Percentiles rank a stretch among this genome's conserved stretches.
Conservation (phyloP, 1,140 invertebrate genomes). For the Drosophila melanica region DNA sequence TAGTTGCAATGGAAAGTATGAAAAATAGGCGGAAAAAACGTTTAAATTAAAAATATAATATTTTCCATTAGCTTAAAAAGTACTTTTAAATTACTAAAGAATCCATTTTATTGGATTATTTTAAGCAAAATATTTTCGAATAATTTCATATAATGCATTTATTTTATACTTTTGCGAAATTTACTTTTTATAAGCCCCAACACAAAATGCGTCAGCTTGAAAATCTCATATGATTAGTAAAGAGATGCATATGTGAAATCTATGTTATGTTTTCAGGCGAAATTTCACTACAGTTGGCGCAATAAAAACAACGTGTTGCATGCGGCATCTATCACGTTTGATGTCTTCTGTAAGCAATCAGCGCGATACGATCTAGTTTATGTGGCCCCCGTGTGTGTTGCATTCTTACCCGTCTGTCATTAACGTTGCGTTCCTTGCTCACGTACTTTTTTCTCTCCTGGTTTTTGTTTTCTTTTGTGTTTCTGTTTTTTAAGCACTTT, state of each 20-base stretch:
- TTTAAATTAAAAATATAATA: too few species aligned
- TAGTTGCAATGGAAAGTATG: too few species aligned
- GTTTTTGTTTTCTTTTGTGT: conserved; percentile 6
- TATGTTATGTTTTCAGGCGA: not conserved
- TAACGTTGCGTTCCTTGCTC: conserved; percentile 19
- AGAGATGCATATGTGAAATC: not conserved
- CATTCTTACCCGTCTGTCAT: conserved; percentile 26
- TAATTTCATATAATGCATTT: too few species aligned
- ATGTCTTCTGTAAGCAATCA: conserved; percentile 9
- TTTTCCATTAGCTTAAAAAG: too few species aligned
- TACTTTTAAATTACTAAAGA: too few species aligned
- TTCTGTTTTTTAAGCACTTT: not conserved
- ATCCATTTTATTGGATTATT: too few species aligned
- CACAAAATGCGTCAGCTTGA: not conserved
- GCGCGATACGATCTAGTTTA: conserved; percentile 41
- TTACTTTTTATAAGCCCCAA: too few species aligned
- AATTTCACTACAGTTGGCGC: not conserved
- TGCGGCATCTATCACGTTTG: conserved; percentile 15
- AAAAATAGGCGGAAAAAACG: too few species aligned
- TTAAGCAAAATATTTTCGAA: too few species aligned
- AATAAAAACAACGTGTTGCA: conserved; percentile 12
- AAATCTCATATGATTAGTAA: not conserved
- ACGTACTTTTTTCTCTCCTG: conserved; percentile 15
- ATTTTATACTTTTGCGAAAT: too few species aligned
- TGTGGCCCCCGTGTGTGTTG: conserved; percentile 16